Percentiles rank a stretch among this genome's conserved stretches.
Evolutionary conservation across 2,113 vertebrate species (phyloP).

Genomic region (Anser cygnoides): DNA sequence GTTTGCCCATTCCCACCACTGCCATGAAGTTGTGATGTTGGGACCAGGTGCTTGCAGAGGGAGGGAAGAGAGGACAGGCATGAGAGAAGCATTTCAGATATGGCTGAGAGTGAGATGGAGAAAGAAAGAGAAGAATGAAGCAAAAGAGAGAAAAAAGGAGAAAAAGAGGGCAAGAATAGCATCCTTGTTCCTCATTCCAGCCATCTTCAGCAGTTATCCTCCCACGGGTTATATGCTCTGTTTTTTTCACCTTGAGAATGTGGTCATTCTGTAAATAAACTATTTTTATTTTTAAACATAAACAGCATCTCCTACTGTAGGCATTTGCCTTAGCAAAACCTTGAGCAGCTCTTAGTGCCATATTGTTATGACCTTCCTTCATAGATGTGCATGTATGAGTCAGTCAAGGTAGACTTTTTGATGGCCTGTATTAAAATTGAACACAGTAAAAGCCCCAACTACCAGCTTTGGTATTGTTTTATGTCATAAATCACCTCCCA

Average conservation of each 20-base stretch:
- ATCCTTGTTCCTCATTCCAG: not conserved
- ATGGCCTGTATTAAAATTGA: not conserved
- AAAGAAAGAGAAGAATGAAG: not conserved
- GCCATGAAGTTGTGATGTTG: not conserved
- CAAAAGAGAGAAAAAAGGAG: not conserved
- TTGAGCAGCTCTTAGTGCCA: not conserved
- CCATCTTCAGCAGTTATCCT: not conserved
- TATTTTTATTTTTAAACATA: not conserved
- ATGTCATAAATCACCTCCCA: not conserved
- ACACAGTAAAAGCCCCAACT: not conserved
- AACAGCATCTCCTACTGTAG: not conserved
- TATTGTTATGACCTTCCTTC: not conserved
- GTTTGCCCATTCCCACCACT: not conserved
- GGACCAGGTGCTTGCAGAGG: not conserved
- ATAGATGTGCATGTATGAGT: not conserved
- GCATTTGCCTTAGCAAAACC: not conserved
- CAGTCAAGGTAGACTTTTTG: not conserved
- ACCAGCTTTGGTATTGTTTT: not conserved
- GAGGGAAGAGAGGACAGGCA: not conserved
- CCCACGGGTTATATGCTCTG: accelerated
- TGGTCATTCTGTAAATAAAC: not conserved
- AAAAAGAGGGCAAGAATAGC: not conserved
- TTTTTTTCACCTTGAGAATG: not conserved
- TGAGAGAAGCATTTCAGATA: not conserved
- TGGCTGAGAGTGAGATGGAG: not conserved